Conservation (phyloP, 2,888 invertebrate species). For the Rhingia rostrata region DNA sequence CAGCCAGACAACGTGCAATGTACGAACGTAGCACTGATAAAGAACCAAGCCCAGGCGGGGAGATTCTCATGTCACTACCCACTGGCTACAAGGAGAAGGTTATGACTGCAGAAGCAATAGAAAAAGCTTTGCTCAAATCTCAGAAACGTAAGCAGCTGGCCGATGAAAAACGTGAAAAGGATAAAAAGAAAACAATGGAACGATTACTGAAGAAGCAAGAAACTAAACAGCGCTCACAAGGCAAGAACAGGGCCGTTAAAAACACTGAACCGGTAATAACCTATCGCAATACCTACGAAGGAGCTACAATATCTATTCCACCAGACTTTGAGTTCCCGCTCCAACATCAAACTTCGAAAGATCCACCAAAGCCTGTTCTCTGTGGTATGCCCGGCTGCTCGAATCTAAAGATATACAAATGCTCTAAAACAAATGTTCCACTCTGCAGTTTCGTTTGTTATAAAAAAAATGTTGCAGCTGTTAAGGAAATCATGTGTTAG, state of each 20-base stretch:
- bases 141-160: conserved; percentile 95
- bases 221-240: conserved; percentile 85
- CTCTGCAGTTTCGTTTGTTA: conserved; percentile 96
- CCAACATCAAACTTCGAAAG: conserved; percentile 83
- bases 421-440: conserved; percentile 92
- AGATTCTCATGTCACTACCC: conserved; percentile 87
- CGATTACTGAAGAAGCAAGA: conserved; percentile 95
- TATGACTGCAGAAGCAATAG: conserved; percentile 96
- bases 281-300: conserved; percentile 88
- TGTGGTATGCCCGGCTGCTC: conserved; percentile 90
- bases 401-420: conserved; percentile 92
- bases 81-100: conserved; percentile 89
- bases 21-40: conserved; percentile 91
- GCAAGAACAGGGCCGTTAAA: conserved; percentile 86
- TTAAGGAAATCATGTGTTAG: conserved; percentile 79
- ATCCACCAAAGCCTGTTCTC: conserved; percentile 84
- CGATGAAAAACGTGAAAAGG: conserved; percentile 97
- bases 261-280: conserved; percentile 88
- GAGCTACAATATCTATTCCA: conserved; percentile 89
- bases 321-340: conserved; percentile 89
- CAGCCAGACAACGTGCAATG: conserved; percentile 96
- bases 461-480: conserved; percentile 86
- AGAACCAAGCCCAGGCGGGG: conserved; percentile 87
- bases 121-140: conserved; percentile 94
- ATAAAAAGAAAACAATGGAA: conserved; percentile 98